Percentiles rank a stretch among this genome's conserved stretches.
Conservation (phyloP, 1,140 invertebrate genomes). For the Oryctes rhinoceros region DNA sequence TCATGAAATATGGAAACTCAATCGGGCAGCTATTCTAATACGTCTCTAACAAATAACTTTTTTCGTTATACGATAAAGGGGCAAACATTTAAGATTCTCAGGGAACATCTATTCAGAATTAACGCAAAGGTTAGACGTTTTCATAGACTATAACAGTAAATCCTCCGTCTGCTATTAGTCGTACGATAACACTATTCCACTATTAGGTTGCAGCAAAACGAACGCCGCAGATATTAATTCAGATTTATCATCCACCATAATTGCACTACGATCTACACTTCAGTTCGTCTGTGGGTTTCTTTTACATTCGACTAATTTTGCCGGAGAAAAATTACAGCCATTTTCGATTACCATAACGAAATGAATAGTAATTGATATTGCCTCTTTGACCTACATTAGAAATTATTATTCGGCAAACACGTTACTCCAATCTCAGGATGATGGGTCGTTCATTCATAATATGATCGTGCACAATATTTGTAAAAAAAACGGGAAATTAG, state of each 20-base stretch:
- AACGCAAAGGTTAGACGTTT: neutral
- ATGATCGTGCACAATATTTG: too few species aligned
- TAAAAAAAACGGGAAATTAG: too few species aligned
- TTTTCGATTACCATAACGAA: constrained; percentile 22
- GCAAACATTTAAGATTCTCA: neutral
- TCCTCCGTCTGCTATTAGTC: constrained; percentile 7
- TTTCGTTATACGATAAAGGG: too few species aligned
- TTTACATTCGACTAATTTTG: constrained; percentile 12
- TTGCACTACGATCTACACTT: constrained; percentile 3
- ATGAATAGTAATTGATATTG: constrained; percentile 23
- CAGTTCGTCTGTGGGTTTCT: neutral
- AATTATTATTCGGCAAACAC: neutral
- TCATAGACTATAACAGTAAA: neutral
- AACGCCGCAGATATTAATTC: constrained; percentile 10
- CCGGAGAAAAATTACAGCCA: neutral
- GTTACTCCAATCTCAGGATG: neutral
- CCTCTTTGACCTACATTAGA: neutral
- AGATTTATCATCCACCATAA: constrained; percentile 22
- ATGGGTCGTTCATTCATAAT: too few species aligned
- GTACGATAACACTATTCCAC: neutral
- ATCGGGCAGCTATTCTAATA: too few species aligned
- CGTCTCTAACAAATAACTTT: too few species aligned
- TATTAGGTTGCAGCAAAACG: neutral
- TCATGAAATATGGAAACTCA: too few species aligned
- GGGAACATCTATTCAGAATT: constrained; percentile 9